Conservation (phyloP, 2,888 invertebrate species). For the Chrysolina haemoptera region DNA sequence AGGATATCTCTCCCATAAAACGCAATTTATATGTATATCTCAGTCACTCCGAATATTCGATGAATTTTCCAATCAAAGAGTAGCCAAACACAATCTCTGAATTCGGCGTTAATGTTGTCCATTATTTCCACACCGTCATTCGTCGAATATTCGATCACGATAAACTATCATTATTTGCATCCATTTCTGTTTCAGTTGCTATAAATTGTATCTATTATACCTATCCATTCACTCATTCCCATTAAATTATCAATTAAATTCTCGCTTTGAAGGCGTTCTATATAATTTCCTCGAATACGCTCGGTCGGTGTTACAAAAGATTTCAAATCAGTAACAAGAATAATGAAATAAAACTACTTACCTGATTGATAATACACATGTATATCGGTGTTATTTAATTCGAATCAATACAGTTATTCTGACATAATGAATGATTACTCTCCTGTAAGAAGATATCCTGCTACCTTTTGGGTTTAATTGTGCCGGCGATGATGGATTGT, state of each 20-base stretch:
- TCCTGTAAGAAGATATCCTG: conserved; percentile 16
- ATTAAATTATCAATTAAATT: conserved; percentile 4
- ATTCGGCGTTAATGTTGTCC: neutral
- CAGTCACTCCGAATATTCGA: no score
- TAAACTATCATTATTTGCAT: neutral
- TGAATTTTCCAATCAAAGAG: no score
- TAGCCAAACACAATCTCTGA: no score
- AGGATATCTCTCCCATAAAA: no score
- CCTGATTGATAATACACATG: conserved; percentile 37
- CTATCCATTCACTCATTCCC: neutral
- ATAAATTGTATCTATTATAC: neutral
- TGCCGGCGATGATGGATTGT: conserved; percentile 32
- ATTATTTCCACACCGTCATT: neutral
- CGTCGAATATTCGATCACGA: neutral
- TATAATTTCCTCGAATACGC: conserved; percentile 3
- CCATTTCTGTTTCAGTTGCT: neutral
- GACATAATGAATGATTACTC: conserved; percentile 36
- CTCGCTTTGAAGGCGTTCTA: neutral
- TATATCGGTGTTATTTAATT: conserved; percentile 34
- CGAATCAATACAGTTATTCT: conserved; percentile 31
- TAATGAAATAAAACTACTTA: conserved; percentile 33
- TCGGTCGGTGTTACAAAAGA: neutral
- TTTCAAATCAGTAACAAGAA: neutral
- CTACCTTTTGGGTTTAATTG: conserved; percentile 31
- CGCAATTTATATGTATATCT: no score